Evolutionary conservation across 2,888 invertebrate genomes (phyloP).

Genomic region (Dione juno): DNA sequence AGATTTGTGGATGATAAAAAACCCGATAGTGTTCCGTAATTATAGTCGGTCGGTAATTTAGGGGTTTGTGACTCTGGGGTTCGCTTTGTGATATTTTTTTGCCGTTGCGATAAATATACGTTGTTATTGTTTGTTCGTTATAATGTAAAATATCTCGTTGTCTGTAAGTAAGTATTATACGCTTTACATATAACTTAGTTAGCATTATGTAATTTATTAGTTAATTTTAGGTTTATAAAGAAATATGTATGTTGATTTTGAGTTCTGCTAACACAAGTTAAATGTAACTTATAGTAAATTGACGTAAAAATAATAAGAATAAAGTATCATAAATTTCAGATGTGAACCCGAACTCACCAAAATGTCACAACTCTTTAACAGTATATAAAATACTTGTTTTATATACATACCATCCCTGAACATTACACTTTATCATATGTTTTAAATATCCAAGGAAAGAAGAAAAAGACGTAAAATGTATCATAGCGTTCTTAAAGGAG

Average conservation of each 20-base stretch:
- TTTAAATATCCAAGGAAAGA: constrained; percentile 27
- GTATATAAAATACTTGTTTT: too few species aligned
- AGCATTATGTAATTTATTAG: background rate
- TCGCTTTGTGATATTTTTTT: constrained; percentile 57
- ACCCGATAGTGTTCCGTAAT: constrained; percentile 65
- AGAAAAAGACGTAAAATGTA: constrained; percentile 42
- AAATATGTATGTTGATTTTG: background rate
- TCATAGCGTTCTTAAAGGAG: constrained; percentile 45
- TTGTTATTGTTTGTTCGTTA: constrained; percentile 43
- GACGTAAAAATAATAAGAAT: too few species aligned
- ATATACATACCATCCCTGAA: too few species aligned
- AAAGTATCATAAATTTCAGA: background rate
- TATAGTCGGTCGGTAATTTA: constrained; percentile 68
- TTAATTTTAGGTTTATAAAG: background rate
- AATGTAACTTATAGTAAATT: too few species aligned
- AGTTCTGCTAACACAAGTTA: background rate
- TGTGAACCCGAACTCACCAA: too few species aligned
- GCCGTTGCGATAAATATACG: constrained; percentile 54
- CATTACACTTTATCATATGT: constrained; percentile 21
- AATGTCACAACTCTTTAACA: too few species aligned
- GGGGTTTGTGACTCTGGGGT: constrained; percentile 61
- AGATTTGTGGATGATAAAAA: constrained; percentile 77
- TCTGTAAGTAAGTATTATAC: background rate
- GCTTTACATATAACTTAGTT: background rate
- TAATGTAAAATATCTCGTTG: constrained; percentile 16